Base-by-base conservation (phyloP, 2,113 vertebrate genomes). In the Mormoops blainvillei region DNA sequence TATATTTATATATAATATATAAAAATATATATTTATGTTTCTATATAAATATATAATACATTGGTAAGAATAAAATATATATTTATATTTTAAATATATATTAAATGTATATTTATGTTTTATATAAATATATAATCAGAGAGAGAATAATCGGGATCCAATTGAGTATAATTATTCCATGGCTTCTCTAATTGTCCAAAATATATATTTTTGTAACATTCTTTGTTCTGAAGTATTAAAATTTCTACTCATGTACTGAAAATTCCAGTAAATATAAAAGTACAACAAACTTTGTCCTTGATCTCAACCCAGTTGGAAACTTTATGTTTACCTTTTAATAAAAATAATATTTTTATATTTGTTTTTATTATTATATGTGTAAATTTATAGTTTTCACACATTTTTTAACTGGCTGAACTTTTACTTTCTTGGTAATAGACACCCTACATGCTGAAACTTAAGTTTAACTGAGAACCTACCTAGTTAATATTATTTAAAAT, bases 311-410 rank as follows among this genome's bases (percentile, higher is more conserved):
- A 95, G 26, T 83, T 54, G 77, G 68, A 15, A 19, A 45, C 61
- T 93, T 93, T 93, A 96, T 93, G 50, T 96, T 82, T 96, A 88
- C 13, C 12, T 93, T 95, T 98, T 95, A 76, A 95, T 96, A 56
- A 89, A 94, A 96, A 96, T 95, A 97, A 95, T 96, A 96, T 94
- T 97, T 95, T 93, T 89, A 96, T 95, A 85, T 97, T 96, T 78
- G 87, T 28, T 96, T 97, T 93, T 90, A 88, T 97, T 63, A 95
- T 87, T 94, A 70, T 93, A 78, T 58, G 65, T 96, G 14, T 92
- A 97, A 95, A 97, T 92, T 97, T 90, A 80, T 61, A 83, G 67
- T 82, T 94, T 95, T 90, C 81, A 97, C 78, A 87, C 77, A 97
- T 96, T 96, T 97, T 97, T 92, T 68, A 91, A 86, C 33, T n/a